Evolutionary conservation across 2,797 vertebrate genomes (phyloP).

Genomic region (Gobio occitaniae): DNA sequence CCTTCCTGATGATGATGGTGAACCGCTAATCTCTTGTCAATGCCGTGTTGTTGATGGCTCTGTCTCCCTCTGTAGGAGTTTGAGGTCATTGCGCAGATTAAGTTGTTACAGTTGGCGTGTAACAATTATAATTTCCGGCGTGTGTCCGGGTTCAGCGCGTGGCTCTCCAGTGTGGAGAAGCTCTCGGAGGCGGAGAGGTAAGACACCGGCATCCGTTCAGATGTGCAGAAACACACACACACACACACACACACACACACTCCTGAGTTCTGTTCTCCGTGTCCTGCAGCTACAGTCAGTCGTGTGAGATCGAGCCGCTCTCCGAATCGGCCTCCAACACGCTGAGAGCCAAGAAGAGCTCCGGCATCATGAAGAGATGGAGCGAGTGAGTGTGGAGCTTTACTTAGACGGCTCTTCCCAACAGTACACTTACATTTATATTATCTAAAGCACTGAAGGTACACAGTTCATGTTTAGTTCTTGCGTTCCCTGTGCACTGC

Average conservation of each 20-base stretch:
- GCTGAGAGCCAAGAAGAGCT: conserved; percentile 84
- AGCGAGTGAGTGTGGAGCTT: conserved; percentile 83
- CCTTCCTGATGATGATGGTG: background rate
- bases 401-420: too few species aligned
- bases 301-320: conserved; percentile 86
- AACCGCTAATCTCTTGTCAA: too few species aligned
- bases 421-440: background rate
- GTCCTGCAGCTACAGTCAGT: conserved; percentile 80
- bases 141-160: conserved; percentile 77
- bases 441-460: background rate
- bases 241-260: conserved; percentile 3
- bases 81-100: conserved; percentile 88
- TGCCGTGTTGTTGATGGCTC: background rate
- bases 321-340: conserved; percentile 88
- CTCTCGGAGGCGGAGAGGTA: conserved; percentile 86
- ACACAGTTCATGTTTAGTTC: too few species aligned
- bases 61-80: conserved; percentile 78
- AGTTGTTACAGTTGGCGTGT: conserved; percentile 86
- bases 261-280: conserved; percentile 11
- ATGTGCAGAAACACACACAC: background rate
- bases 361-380: conserved; percentile 88
- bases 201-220: conserved; percentile 27
- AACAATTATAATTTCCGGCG: conserved; percentile 86
- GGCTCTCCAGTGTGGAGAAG: conserved; percentile 82
- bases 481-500: background rate